Evolutionary conservation across 1,140 invertebrate species (phyloP).

Genomic region (Philopotamus ludificatus): DNA sequence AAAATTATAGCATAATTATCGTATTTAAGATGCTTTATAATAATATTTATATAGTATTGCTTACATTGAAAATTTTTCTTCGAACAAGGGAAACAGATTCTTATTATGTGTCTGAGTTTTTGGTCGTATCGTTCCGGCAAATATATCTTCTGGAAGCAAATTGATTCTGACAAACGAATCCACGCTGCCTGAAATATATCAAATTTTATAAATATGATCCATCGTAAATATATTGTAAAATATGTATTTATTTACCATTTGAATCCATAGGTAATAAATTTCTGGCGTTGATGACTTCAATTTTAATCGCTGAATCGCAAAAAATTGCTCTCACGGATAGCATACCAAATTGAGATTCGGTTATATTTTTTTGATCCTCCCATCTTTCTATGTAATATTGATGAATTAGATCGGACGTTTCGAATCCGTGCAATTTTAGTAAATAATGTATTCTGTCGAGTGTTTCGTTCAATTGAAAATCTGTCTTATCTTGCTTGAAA

Average conservation of each 20-base stretch:
- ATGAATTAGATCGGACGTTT: slow-evolving; percentile 85
- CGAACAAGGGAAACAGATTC: slow-evolving; percentile 89
- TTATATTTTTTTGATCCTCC: slow-evolving; percentile 62
- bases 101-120: slow-evolving; percentile 92
- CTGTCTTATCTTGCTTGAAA: slow-evolving; percentile 73
- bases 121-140: slow-evolving; percentile 66
- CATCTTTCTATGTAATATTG: slow-evolving; percentile 75
- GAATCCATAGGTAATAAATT: slow-evolving; percentile 85
- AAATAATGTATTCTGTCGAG: slow-evolving; percentile 68
- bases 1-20: no score
- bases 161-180: slow-evolving; percentile 91
- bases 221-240: slow-evolving; percentile 5
- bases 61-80: slow-evolving; percentile 93
- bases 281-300: slow-evolving; percentile 86
- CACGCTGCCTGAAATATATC: slow-evolving; percentile 51
- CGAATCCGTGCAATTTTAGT: slow-evolving; percentile 78
- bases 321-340: slow-evolving; percentile 70
- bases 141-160: slow-evolving; percentile 82
- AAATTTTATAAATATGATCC: slow-evolving; percentile 9
- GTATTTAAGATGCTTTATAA: slow-evolving; percentile 13
- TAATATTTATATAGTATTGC: slow-evolving; percentile 45
- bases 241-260: slow-evolving; percentile 63
- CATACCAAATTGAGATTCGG: slow-evolving; percentile 65
- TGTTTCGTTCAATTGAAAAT: slow-evolving; percentile 56
- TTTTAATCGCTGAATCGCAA: slow-evolving; percentile 57